Conservation (phyloP, 2,888 invertebrate species). For the Aphrophora alni region DNA sequence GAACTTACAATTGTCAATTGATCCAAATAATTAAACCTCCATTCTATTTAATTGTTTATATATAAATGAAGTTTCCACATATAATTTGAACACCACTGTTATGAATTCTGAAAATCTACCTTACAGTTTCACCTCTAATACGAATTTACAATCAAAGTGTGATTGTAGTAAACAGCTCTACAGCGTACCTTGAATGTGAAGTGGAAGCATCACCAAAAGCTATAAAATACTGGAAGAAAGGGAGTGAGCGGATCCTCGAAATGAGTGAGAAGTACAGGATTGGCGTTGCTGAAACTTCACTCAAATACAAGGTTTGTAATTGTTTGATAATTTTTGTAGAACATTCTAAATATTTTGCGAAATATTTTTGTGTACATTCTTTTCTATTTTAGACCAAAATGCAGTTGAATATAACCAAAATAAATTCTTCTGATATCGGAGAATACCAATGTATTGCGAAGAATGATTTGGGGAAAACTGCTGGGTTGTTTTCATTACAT, state of each 20-base stretch:
- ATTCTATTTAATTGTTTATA: too few relatives aligned
- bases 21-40: too few relatives aligned
- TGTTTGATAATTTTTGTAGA: too few relatives aligned
- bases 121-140: conserved; percentile 85
- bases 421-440: conserved; percentile 72
- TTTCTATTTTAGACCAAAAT: conserved; percentile 68
- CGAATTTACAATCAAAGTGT: conserved; percentile 78
- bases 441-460: conserved; percentile 85
- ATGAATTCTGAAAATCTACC: conserved; percentile 31
- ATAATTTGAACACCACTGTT: too few relatives aligned
- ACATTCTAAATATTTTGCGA: too few relatives aligned
- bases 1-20: too few relatives aligned
- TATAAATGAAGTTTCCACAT: too few relatives aligned
- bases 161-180: conserved; percentile 72
- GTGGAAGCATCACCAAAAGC: conserved; percentile 90
- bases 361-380: too few relatives aligned
- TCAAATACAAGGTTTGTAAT: conserved; percentile 58
- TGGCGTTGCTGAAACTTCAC: conserved; percentile 62
- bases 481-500: conserved; percentile 68
- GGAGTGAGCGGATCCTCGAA: conserved; percentile 69
- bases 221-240: conserved; percentile 83
- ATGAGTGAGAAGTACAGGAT: conserved; percentile 69
- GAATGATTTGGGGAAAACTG: conserved; percentile 81
- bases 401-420: conserved; percentile 76
- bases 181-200: conserved; percentile 79